Evolutionary conservation across 2,113 vertebrate species (phyloP).

Genomic region (Microcebus griseorufus): DNA sequence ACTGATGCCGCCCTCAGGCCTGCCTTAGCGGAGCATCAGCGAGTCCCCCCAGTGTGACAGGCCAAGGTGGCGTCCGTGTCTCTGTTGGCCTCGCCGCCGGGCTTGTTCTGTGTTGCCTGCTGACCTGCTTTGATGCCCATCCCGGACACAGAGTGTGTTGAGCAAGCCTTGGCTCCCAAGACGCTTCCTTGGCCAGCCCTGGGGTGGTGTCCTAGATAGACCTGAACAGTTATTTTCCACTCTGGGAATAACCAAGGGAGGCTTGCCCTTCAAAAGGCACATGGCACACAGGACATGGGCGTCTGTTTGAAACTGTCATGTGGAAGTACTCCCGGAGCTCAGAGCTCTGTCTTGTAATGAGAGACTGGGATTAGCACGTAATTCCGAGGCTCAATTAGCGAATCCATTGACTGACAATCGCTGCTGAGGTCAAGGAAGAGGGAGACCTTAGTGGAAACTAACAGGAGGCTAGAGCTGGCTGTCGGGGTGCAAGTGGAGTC

Average conservation of each 20-base stretch:
- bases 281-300: neutral
- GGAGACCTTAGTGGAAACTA: neutral
- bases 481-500: neutral
- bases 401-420: neutral
- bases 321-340: neutral
- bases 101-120: neutral
- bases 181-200: neutral
- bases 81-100: neutral
- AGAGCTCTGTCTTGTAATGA: neutral
- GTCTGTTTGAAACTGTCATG: neutral
- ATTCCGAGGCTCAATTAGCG: neutral
- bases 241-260: neutral
- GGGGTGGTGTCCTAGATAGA: neutral
- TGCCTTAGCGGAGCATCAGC: neutral
- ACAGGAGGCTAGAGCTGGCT: neutral
- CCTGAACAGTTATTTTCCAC: conserved; percentile 2
- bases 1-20: neutral
- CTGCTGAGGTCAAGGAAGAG: neutral
- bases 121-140: neutral
- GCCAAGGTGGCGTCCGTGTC: neutral
- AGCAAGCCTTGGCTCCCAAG: neutral
- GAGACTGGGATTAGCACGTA: neutral
- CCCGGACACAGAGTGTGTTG: neutral
- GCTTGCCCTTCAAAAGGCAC: neutral
- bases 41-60: neutral